Conservation (phyloP, 2,113 vertebrate species). For the Pseudorectes ferrugineus region DNA sequence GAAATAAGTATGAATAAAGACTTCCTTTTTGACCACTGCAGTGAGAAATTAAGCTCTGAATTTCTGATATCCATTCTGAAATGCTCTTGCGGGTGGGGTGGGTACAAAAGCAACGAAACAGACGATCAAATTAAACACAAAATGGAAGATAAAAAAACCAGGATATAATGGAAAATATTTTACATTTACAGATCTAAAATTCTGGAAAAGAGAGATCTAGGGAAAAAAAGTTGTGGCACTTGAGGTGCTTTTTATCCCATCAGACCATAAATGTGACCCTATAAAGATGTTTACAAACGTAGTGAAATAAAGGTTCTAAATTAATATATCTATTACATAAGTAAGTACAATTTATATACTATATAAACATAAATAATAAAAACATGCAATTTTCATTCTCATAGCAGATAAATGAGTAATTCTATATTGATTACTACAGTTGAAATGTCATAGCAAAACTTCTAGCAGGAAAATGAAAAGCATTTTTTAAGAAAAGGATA, state of each 20-base stretch:
- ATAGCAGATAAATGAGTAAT: not conserved
- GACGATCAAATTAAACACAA: not conserved
- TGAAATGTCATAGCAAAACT: not conserved
- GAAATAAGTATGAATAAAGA: not conserved
- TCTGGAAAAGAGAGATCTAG: not conserved
- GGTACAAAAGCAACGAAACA: not conserved
- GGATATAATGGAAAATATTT: not conserved
- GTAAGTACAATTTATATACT: not conserved
- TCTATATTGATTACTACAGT: not conserved
- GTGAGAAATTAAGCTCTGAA: not conserved
- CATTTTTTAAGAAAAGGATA: not conserved
- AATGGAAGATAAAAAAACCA: not conserved
- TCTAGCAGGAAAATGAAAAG: not conserved
- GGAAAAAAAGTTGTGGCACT: not conserved
- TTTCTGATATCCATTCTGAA: not conserved
- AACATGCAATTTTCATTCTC: not conserved
- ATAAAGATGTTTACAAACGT: not conserved
- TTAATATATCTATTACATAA: not conserved
- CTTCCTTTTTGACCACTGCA: not conserved
- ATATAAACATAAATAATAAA: not conserved
- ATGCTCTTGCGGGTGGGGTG: accelerated
- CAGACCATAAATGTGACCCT: not conserved
- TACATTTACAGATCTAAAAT: not conserved
- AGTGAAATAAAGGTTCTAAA: not conserved
- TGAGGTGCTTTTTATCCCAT: not conserved